Evolutionary conservation across 2,888 invertebrate species (phyloP).

Genomic region (Mythimna loreyi): DNA sequence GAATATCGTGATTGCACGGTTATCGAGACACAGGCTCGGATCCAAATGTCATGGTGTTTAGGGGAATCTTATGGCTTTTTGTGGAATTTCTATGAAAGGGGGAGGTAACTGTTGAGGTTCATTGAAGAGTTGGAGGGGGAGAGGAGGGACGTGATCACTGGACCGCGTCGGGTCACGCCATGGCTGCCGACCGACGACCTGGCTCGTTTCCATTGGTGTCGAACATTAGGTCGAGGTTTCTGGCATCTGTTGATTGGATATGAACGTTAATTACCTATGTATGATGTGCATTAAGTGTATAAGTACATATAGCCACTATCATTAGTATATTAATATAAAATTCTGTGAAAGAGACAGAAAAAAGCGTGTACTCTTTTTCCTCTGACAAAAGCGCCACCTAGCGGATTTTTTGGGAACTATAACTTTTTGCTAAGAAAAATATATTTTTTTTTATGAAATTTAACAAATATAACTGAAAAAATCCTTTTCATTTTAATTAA

Average conservation of each 20-base stretch:
- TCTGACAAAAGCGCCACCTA: conserved; percentile 21
- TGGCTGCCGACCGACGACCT: conserved; percentile 71
- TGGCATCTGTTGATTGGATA: background rate
- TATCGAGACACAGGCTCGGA: conserved; percentile 70
- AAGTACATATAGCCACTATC: background rate
- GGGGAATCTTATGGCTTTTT: conserved; percentile 63
- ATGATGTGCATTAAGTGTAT: background rate
- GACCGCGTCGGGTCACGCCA: conserved; percentile 83
- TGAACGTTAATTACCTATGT: background rate
- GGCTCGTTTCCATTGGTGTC: conserved; percentile 70
- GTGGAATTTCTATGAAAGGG: conserved; percentile 64
- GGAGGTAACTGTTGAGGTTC: conserved; percentile 72
- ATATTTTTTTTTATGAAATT: no score
- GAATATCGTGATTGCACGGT: conserved; percentile 83
- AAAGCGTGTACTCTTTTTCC: background rate
- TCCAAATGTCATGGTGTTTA: conserved; percentile 60
- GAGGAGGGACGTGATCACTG: conserved; percentile 75
- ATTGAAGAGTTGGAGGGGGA: conserved; percentile 75
- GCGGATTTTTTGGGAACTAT: conserved; percentile 23
- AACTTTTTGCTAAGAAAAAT: background rate
- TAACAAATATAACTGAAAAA: no score
- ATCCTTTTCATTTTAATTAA: no score
- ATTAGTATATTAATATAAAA: background rate
- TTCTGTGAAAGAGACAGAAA: background rate
- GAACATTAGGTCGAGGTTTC: conserved; percentile 29